Evolutionary conservation across 2,888 invertebrate genomes (phyloP), one percentile per base, ranked within the genome.

Genomic region (Cerastis leucographa): DNA sequence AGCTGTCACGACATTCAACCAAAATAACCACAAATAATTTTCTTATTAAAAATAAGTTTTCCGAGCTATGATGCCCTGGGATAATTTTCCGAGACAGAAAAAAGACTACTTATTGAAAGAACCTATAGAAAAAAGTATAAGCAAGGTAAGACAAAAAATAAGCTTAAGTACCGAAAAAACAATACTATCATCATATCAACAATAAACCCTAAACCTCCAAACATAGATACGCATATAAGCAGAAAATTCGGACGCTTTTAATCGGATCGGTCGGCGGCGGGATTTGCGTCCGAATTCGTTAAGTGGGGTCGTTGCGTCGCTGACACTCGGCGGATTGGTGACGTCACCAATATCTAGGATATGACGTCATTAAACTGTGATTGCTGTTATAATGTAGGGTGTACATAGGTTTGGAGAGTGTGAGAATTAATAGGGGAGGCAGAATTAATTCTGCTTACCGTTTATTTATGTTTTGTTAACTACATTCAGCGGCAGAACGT

Each of bases 241-340:
- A 72, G 68, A 84, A 81, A 81, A 85, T 84, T 84, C 54, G 69
- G 64, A 29, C 70, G 85, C 66, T 77, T 85, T 84, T 85, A 85
- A 86, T 81, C 83, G 79, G 78, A 85, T 86, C 75, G 73, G 71
- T 51, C 68, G 62, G 76, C 61, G 76, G 79, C 76, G 68, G 83
- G 78, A 74, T 85, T 87, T 81, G 67, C 76, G 86, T 85, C 86
- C 83, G 70, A 81, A 86, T 80, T 81, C 80, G 84, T 78, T 81
- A 87, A 87, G 88, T 85, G 86, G 80, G 75, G 79, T 86, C 86
- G 82, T 85, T 82, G 84, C 77, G 74, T 67, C 66, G 76, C 35
- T 81, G 86, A 87, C 88, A 85, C 82, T 76, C 81, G 76, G 70
- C 64, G 71, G 74, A 85, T 84, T 87, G 71, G 80, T 77, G 84